Evolutionary conservation across 2,888 invertebrate species (phyloP).

Genomic region (Drepanosiphum platanoidis): DNA sequence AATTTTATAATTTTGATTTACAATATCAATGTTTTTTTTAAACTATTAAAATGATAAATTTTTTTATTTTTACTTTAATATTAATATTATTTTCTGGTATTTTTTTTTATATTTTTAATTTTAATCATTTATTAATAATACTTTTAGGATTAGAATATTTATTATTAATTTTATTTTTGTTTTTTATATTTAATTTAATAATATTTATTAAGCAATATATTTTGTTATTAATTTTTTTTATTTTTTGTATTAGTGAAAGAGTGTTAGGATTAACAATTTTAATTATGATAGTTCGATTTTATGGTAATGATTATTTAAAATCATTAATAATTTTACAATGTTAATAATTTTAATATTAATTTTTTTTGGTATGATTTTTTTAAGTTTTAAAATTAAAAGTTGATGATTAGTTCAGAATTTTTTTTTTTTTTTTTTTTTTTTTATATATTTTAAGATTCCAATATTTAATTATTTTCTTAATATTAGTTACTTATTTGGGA

Average conservation of each 20-base stretch:
- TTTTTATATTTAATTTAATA: conserved; percentile 18
- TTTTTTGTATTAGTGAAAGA: conserved; percentile 48
- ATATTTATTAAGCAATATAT: conserved; percentile 37
- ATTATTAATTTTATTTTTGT: conserved; percentile 36
- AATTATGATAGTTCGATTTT: conserved; percentile 31
- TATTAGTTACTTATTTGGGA: conserved; percentile 38
- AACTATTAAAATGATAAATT: conserved; percentile 62
- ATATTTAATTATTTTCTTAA: conserved; percentile 30
- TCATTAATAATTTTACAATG: conserved; percentile 20
- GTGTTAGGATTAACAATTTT: conserved; percentile 36
- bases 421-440: conserved; percentile 40
- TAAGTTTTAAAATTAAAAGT: background rate
- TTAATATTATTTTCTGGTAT: conserved; percentile 15
- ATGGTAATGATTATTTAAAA: conserved; percentile 37
- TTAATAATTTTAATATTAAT: conserved; percentile 23
- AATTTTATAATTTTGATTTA: conserved; percentile 67
- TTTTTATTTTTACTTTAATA: conserved; percentile 31
- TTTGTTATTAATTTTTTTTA: conserved; percentile 36
- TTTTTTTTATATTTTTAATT: conserved; percentile 50
- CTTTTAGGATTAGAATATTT: conserved; percentile 30
- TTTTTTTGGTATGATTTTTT: conserved; percentile 28
- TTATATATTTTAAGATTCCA: conserved; percentile 14
- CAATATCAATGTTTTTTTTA: conserved; percentile 58
- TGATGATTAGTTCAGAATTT: conserved; percentile 1
- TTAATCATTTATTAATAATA: conserved; percentile 50